phyloP scores from a whole-genome alignment of 2,113 vertebrate genomes.

The Semicossyphus pulcher region DNA sequence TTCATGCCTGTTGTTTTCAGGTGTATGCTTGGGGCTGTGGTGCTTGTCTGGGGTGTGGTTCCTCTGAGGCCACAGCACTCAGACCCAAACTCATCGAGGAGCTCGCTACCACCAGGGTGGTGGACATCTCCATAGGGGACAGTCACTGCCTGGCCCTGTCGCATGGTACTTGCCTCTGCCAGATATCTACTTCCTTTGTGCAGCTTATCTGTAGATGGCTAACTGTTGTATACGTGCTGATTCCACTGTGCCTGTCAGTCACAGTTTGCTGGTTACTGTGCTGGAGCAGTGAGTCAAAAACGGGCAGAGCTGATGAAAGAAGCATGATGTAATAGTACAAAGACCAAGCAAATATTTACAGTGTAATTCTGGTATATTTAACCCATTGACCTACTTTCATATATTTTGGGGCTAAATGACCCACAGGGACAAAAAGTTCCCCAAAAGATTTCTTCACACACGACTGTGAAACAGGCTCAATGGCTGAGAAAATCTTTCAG shows the following conservation, averaged over 20 bases:
- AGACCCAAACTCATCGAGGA: conserved; percentile 95
- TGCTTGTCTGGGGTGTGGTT: conserved; percentile 96
- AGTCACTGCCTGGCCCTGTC: conserved; percentile 98
- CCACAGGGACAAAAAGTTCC: too few relatives aligned
- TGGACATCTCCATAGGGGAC: conserved; percentile 98
- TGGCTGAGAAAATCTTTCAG: too few relatives aligned
- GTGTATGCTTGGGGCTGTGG: conserved; percentile 98
- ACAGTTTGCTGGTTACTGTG: neutral
- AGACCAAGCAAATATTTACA: neutral
- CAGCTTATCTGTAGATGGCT: neutral
- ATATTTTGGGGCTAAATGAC: too few relatives aligned
- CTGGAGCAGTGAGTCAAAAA: neutral
- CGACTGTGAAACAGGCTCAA: too few relatives aligned
- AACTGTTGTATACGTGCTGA: neutral
- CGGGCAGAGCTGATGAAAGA: neutral
- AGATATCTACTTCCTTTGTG: too few relatives aligned
- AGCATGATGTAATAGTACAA: conserved; percentile 14
- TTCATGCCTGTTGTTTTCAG: conserved; percentile 64
- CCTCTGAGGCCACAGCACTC: conserved; percentile 95
- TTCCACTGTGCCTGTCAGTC: neutral
- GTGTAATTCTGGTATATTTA: neutral
- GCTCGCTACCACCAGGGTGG: conserved; percentile 93
- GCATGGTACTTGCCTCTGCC: conserved; percentile 85
- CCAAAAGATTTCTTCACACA: too few relatives aligned
- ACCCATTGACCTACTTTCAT: neutral